Evolutionary conservation across 2,797 vertebrate genomes (phyloP), one percentile per base, ranked within the genome.

Genomic region (Amblyraja radiata): DNA sequence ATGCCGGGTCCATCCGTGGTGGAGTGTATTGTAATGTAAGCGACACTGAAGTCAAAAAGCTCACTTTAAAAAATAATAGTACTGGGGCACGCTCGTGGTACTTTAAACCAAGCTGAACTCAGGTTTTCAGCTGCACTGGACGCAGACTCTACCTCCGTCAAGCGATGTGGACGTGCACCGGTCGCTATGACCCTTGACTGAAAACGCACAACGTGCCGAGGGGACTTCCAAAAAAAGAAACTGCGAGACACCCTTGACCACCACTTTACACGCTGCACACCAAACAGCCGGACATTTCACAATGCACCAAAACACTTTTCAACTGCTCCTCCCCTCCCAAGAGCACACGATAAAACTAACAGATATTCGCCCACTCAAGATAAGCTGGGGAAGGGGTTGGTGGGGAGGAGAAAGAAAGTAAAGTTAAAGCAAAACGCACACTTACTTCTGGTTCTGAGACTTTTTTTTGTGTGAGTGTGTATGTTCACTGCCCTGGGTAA

Each of bases 241-340:
- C 80, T 10, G 46, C 80, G 61, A 90, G 84, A 36, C 61, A 46
- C 65, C 8, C 90, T 74, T 74, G 65, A 6, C 90, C 68, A 74
- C 68, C 71, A 91, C 39, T 74, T 91, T 74, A 90, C 32, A 73
- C 68, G 23, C 61, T 65, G 65, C 90, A 74, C 32, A 46, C 65
- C 65, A 32, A 39, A 90, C 61, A 90, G 18, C 71, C 23, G 39
- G 71, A 91, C 90, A 91, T 91, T 74, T 73, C 90, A 74, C 90
- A 91, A 74, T 46, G 65, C 32, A 91, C 32, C 36, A 88, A 68
- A 90, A 74, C 21, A 91, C 90, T 91, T 91, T 91, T 68, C 68
- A 91, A 91, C 68, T 74, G 68, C 25, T 91, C 90, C 68, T 39
- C 63, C 32, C 39, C 36, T 46, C 32, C 32, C 16, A 68, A 58